Evolutionary conservation across 2,113 vertebrate genomes (phyloP), one percentile per base, ranked within the genome.

Genomic region (Calonectris borealis): DNA sequence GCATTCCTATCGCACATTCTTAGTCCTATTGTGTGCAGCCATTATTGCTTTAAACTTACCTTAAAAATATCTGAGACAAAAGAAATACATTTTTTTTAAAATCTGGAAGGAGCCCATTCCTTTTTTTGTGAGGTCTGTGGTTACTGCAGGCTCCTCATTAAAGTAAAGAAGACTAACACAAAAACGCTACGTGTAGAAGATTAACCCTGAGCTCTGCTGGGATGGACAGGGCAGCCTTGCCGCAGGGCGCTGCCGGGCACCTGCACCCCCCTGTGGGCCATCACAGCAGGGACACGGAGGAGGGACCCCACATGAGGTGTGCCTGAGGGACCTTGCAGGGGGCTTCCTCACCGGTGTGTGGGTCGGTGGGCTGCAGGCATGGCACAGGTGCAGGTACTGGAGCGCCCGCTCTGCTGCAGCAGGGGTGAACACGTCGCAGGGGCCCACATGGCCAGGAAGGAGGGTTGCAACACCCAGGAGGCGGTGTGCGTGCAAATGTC

Each of bases 401-500:
- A 71, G 7, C 14, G 2, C 10, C 19, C 5, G 2, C 9, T n/a
- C 60, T 65, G 18, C 32, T 27, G 14, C 15, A 29, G 52, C 9
- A n/a, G 21, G 21, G n/a, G 24, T 25, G 13, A 64, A 34, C 0
- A 2, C 22, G 17, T 32, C 29, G 22, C 2, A 2, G n/a, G 4
- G 14, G 6, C 10, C 31, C 11, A 3, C 2, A 4, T 2, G 19
- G 14, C 13, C 31, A 31, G 29, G 8, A 18, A 40, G 13, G 27
- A 64, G 14, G 7, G 34, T 4, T 69, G 29, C 1, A 10, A n/a
- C 11, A 49, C 15, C 25, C 61, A 54, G 0, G 1, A 64, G 10
- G 12, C 0, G 0, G 2, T 13, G 8, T 24, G 8, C 2, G 1
- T 24, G 49, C 52, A 72, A 5, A 4, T 21, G 1, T 4, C 4